Conservation (phyloP, 2,888 invertebrate genomes). For the Drosophila colorata region DNA sequence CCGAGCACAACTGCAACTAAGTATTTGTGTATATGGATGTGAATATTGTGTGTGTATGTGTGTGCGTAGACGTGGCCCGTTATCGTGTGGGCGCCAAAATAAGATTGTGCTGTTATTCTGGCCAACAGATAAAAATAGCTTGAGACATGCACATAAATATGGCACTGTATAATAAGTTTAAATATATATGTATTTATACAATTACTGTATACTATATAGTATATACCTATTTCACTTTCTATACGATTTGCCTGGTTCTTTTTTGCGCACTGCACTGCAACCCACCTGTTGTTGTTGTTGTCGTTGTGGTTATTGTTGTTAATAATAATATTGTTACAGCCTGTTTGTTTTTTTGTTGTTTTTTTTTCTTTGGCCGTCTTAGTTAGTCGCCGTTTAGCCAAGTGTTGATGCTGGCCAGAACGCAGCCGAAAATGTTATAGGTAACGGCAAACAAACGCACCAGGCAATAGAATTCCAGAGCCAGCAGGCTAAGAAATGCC, state of each 20-base stretch:
- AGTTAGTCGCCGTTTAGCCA: constrained; percentile 9
- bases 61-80: constrained; percentile 4
- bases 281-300: constrained; percentile 74
- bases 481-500: constrained; percentile 25
- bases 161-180: constrained; percentile 1
- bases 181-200: neutral
- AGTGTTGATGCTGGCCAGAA: constrained; percentile 10
- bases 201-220: constrained; percentile 7
- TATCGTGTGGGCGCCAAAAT: constrained; percentile 66
- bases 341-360: neutral
- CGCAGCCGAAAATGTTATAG: constrained; percentile 19
- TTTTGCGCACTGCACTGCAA: constrained; percentile 1
- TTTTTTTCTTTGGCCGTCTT: neutral
- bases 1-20: constrained; percentile 9
- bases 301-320: constrained; percentile 18
- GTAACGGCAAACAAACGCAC: constrained; percentile 16
- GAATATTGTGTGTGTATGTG: neutral
- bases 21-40: constrained; percentile 1
- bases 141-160: constrained; percentile 2
- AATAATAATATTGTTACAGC: neutral
- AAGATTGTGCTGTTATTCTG: constrained; percentile 20
- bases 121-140: constrained; percentile 39
- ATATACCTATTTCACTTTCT: constrained; percentile 44
- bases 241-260: constrained; percentile 4
- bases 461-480: constrained; percentile 33